Conservation (phyloP, 2,797 vertebrate species). For the Pristis pectinata region DNA sequence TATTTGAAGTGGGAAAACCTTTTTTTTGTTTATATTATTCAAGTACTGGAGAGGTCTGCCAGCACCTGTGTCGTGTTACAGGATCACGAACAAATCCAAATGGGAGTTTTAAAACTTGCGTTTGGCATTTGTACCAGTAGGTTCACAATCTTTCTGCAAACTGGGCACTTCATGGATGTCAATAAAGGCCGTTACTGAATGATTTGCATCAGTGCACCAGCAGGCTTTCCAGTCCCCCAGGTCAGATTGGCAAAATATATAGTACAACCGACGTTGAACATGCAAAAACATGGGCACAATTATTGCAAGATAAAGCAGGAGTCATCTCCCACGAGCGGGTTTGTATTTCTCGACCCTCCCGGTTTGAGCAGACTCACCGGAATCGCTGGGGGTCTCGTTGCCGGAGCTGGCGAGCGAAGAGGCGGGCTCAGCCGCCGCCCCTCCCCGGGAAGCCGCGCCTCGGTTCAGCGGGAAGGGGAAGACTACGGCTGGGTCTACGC, state of each 20-base stretch:
- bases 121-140: background rate
- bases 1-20: background rate
- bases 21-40: background rate
- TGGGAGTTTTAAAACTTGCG: background rate
- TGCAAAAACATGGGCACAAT: no score
- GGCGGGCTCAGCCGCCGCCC: slow-evolving; percentile 9
- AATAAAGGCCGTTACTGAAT: background rate
- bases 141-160: background rate
- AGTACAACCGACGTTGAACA: no score
- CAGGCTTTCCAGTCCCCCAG: background rate
- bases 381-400: slow-evolving; percentile 81
- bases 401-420: slow-evolving; percentile 60
- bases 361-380: slow-evolving; percentile 64
- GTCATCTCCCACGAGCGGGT: no score
- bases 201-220: background rate
- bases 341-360: no score
- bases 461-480: slow-evolving; percentile 83
- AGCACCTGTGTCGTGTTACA: background rate
- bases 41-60: background rate
- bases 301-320: no score
- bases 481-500: slow-evolving; percentile 83
- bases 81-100: background rate
- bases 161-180: background rate
- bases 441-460: slow-evolving; percentile 67
- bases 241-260: background rate